phyloP scores from a whole-genome alignment of 1,140 invertebrate species.

The Chlorops oryzae region DNA sequence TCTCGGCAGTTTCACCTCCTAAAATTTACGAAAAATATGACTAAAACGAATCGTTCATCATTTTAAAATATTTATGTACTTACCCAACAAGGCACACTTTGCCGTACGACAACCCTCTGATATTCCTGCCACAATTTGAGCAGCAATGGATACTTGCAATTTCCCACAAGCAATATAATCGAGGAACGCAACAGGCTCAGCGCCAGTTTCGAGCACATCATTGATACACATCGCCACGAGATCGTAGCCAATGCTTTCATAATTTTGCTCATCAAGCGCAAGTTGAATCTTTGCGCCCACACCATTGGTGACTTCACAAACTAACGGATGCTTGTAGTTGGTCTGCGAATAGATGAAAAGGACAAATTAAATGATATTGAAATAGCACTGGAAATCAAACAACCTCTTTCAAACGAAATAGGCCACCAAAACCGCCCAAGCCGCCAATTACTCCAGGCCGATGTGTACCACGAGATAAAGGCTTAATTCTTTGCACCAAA shows the following conservation, averaged over 20 bases:
- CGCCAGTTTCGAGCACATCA: constrained; percentile 90
- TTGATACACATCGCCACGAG: constrained; percentile 98
- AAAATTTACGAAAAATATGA: constrained; percentile 14
- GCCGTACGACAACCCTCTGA: constrained; percentile 78
- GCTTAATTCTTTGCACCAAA: constrained; percentile 78
- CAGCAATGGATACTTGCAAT: constrained; percentile 69
- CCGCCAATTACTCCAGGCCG: constrained; percentile 67
- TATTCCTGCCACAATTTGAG: constrained; percentile 76
- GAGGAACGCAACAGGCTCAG: constrained; percentile 90
- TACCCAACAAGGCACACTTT: constrained; percentile 84
- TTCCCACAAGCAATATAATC: constrained; percentile 94
- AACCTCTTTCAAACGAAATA: constrained; percentile 71
- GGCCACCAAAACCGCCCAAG: constrained; percentile 88
- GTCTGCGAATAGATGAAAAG: constrained; percentile 47
- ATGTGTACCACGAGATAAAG: constrained; percentile 62
- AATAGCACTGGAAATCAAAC: background rate
- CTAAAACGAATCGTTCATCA: background rate
- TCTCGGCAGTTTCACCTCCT: constrained; percentile 94
- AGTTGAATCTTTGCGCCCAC: constrained; percentile 92
- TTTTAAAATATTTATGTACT: constrained; percentile 19
- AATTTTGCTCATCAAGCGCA: constrained; percentile 71
- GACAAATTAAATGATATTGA: too few species aligned
- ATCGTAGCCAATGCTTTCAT: constrained; percentile 87
- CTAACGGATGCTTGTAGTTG: constrained; percentile 69
- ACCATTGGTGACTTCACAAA: constrained; percentile 88